Conservation (phyloP, 2,888 invertebrate genomes). For the Dolichomitus sp. region DNA sequence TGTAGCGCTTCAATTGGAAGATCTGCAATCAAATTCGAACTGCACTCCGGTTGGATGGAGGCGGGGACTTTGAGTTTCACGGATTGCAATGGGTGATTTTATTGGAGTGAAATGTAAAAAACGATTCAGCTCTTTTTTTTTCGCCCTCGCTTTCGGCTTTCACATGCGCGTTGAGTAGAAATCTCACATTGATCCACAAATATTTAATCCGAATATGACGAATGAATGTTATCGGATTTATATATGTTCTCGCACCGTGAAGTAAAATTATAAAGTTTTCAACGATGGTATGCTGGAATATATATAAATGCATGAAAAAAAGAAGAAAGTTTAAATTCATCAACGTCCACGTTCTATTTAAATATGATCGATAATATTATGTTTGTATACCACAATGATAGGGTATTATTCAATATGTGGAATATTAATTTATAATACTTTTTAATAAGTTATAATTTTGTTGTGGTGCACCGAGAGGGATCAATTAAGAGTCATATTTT, state of each 20-base stretch:
- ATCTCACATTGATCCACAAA: background rate
- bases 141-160: background rate
- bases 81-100: background rate
- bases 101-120: background rate
- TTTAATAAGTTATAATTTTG: background rate
- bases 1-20: background rate
- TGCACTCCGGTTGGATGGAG: background rate
- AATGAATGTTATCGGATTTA: conserved; percentile 17
- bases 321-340: conserved; percentile 1
- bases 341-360: background rate
- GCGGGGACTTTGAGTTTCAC: background rate
- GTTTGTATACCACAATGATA: background rate
- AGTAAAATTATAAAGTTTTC: conserved; percentile 2
- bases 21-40: conserved; percentile 7
- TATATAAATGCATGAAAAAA: background rate
- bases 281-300: background rate
- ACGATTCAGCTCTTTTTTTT: background rate
- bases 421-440: background rate
- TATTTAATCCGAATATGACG: conserved; percentile 13
- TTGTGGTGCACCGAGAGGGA: background rate
- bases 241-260: background rate
- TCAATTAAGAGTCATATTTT: too few relatives aligned
- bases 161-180: background rate
- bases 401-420: background rate
- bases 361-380: conserved; percentile 7